Evolutionary conservation across 1,140 invertebrate genomes (phyloP).

Genomic region (Magallana gigas): DNA sequence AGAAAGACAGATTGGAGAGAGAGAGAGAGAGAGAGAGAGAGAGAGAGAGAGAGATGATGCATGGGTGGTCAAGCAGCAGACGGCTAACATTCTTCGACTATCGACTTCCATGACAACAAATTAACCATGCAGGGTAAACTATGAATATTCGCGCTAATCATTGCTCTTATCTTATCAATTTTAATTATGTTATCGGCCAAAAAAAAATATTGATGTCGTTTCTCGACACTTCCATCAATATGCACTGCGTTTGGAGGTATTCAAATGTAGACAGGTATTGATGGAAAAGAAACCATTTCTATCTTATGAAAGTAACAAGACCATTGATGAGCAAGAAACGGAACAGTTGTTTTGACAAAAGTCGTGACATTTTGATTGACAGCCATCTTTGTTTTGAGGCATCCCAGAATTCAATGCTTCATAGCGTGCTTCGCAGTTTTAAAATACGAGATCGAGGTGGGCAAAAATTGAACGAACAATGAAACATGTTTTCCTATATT

Average conservation of each 20-base stretch:
- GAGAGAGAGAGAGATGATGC: not conserved
- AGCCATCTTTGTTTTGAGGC: not conserved
- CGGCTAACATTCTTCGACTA: not conserved
- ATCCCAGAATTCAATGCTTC: not conserved
- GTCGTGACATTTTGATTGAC: not conserved
- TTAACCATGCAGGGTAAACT: not conserved
- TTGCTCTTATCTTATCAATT: not conserved
- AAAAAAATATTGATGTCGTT: not conserved
- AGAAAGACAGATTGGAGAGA: too few species aligned
- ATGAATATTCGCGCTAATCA: not conserved
- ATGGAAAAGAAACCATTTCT: too few species aligned
- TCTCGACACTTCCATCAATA: not conserved
- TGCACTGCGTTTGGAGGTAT: too few species aligned
- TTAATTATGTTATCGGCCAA: not conserved
- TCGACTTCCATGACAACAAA: not conserved
- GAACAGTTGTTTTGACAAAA: not conserved
- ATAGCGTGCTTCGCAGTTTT: not conserved
- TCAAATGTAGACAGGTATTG: too few species aligned
- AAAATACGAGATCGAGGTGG: not conserved
- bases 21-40: not conserved
- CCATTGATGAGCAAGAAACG: not conserved
- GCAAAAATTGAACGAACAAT: constrained; percentile 8
- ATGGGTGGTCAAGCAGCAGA: not conserved
- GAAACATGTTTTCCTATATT: not conserved
- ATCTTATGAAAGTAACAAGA: too few species aligned